Base-by-base conservation (phyloP, 2,113 vertebrate genomes). In the Gnathonemus echidnorhynchus region DNA sequence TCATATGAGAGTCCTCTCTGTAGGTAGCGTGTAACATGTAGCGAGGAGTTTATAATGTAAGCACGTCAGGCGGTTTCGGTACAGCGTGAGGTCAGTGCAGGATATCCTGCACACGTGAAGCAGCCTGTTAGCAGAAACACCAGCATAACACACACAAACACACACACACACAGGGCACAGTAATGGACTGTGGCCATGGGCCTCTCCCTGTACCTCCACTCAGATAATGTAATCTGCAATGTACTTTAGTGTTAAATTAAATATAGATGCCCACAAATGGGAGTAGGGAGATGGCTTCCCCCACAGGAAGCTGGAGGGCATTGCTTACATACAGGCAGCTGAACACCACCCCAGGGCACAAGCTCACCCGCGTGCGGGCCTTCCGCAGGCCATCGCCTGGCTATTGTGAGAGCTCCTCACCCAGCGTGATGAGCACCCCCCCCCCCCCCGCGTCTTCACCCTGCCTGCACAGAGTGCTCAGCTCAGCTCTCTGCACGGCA, bases 151-250 rank as follows among this genome's bases (percentile, higher is more conserved):
- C 52, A 6, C 21, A 85, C 56, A 87, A 56, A 66, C 53, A 87
- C 39, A 90, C 62, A 90, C 88, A 84, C 90, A 87, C 24, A 53
- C 85, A 90, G 45, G 89, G 48, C n/a, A 7, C 85, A 50, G 86
- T 87, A 56, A 87, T 87, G 86, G 86, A 53, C 50, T 87, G 50
- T 39, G 46, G 46, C 84, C 15, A 31, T 50, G 48, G 31, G 11
- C 5, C 17, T 87, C 86, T 39, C 50, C 31, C 48, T 39, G 15
- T 87, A 87, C 50, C 50, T 35, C 50, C 50, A 56, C 86, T 87
- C 17, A 56, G 13, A 87, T 50, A 87, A 87, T 87, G 27, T 87
- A 53, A 87, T 87, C 50, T 19, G n/a, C 86, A 56, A 56, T 87
- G 86, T 31, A 48, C 31, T 53, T 70, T 27, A 86, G 84, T 42